Evolutionary conservation across 2,888 invertebrate species (phyloP).

Genomic region (Sceliomorpha sp.): DNA sequence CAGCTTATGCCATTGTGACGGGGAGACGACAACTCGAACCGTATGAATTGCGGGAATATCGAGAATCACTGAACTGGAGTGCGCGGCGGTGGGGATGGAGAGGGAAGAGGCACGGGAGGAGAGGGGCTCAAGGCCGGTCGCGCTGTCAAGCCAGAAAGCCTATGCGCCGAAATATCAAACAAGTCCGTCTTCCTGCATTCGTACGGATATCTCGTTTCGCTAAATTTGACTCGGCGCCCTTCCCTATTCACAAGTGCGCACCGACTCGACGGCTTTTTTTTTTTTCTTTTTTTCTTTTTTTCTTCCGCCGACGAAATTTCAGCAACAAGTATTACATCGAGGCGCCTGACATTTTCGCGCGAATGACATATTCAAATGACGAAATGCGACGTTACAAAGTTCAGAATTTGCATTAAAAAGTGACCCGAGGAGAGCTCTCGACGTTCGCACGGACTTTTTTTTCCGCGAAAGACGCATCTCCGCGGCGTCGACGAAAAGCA

Average conservation of each 20-base stretch:
- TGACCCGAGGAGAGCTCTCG: too few species aligned
- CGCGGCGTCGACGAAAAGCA: too few species aligned
- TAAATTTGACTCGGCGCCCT: constrained; percentile 6
- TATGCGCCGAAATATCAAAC: constrained; percentile 58
- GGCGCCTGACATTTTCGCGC: too few species aligned
- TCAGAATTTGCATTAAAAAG: too few species aligned
- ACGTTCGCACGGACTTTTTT: too few species aligned
- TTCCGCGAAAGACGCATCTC: too few species aligned
- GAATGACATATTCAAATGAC: too few species aligned
- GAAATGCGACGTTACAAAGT: too few species aligned
- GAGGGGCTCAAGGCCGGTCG: constrained; percentile 76
- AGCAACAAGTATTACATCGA: too few species aligned
- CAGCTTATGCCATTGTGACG: constrained; percentile 38
- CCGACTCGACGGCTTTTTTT: too few species aligned
- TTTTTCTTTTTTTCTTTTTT: too few species aligned
- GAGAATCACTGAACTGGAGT: constrained; percentile 48
- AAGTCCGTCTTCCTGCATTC: constrained; percentile 50
- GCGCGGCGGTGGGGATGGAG: constrained; percentile 46
- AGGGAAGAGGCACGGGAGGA: constrained; percentile 56
- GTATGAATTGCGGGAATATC: constrained; percentile 40
- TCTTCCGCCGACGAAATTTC: too few species aligned
- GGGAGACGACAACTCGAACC: constrained; percentile 32
- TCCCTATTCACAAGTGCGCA: constrained; percentile 9
- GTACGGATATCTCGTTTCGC: constrained; percentile 24
- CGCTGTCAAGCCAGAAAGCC: constrained; percentile 70